A percentile compares a stretch with the other conserved stretches of the same genome.
phyloP scores from a whole-genome alignment of 2,113 vertebrate species.

The Bombycilla garrulus region DNA sequence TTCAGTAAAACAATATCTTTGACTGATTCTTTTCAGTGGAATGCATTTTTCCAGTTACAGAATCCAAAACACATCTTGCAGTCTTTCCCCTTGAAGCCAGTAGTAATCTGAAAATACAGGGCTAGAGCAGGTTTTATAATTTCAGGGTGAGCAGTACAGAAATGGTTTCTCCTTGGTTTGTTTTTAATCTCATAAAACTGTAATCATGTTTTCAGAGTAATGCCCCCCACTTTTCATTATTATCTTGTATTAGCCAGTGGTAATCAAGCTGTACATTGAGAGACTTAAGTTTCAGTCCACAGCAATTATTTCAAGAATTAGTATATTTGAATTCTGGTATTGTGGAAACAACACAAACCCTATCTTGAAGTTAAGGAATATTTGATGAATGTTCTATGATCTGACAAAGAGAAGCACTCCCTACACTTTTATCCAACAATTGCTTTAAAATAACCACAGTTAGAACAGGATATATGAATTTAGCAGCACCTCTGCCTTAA shows the following conservation, averaged over 20 bases:
- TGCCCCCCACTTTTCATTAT: not conserved
- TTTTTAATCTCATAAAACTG: not conserved
- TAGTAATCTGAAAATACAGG: not conserved
- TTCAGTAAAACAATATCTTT: not conserved
- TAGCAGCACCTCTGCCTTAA: not conserved
- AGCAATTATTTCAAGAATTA: not conserved
- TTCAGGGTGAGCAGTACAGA: not conserved
- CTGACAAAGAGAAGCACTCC: not conserved
- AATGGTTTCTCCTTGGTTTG: not conserved
- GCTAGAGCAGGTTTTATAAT: not conserved
- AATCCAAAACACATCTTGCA: not conserved
- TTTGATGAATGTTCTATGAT: not conserved
- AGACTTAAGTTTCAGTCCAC: not conserved
- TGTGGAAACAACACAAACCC: not conserved
- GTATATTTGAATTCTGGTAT: not conserved
- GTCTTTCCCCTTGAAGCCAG: not conserved
- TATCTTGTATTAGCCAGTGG: not conserved
- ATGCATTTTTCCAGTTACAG: not conserved
- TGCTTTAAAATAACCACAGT: not conserved
- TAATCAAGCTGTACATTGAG: not conserved
- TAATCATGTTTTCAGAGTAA: not conserved
- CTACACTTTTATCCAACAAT: not conserved
- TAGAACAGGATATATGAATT: not conserved
- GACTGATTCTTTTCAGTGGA: not conserved
- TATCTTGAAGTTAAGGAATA: not conserved